Base-by-base conservation (phyloP, 2,888 invertebrate genomes). In the Megastigmus dorsalis region DNA sequence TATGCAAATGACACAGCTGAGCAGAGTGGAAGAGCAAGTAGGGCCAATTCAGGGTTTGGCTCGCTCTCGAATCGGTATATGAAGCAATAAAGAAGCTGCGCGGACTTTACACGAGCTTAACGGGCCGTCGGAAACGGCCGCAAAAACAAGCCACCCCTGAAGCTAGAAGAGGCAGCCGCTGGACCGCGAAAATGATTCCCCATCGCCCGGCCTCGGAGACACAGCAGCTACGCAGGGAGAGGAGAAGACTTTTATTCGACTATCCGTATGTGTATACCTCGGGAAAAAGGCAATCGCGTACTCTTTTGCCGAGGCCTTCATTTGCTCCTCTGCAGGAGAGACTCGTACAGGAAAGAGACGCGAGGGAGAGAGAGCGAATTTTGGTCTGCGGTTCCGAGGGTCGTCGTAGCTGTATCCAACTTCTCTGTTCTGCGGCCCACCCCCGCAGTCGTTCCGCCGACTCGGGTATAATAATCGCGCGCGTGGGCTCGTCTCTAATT, bases 401-500 rank as follows among this genome's bases (percentile, higher is more conserved):
- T n/a, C n/a, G n/a, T n/a, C n/a, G n/a, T n/a, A n/a, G n/a, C n/a
- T n/a, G n/a, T 36, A 48, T 65, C 76, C 77, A 70, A 66, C 74
- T 23, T 26, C 18, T 28, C 15, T 15, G n/a, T 30, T 28, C 18
- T 15, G n/a, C 65, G 20, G 23, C 28, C 36, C 62, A 52, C 72
- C 52, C 20, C 4, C 62, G 45, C 23, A 13, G 59, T 23, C 54
- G 30, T 18, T 33, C 43, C 30, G n/a, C 20, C 74, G 70, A 76
- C 67, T 74, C 80, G 78, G 79, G 79, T 79, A 72, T 77, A 82
- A 83, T 85, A 84, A 85, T 85, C 84, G 81, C 79, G 48, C 30
- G 74, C 70, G 65, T 52, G 71, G 80, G 78, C 79, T 82, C 81
- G 81, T 82, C 84, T 86, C 84, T 84, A 85, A 86, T 86, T 84